Evolutionary conservation across 2,797 vertebrate species (phyloP).

Genomic region (Arctocebus calabarensis): DNA sequence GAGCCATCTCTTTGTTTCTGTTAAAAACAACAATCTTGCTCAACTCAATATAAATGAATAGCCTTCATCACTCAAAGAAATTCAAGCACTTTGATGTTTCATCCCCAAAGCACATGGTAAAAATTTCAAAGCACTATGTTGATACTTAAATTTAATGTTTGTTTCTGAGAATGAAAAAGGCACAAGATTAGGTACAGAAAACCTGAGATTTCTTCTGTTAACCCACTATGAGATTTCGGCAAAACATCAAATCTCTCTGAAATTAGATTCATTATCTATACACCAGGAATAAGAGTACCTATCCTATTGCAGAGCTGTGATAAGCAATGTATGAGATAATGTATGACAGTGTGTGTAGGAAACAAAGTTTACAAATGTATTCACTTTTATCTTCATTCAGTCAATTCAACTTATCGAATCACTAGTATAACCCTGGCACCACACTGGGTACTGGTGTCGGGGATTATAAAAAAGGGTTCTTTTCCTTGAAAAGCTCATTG

Average conservation of each 20-base stretch:
- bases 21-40: neutral
- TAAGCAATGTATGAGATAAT: neutral
- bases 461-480: neutral
- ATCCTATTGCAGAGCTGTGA: neutral
- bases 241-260: slow-evolving; percentile 3
- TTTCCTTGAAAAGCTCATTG: neutral
- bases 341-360: neutral
- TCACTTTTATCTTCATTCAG: neutral
- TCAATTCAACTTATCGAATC: neutral
- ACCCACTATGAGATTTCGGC: neutral
- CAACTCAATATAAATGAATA: neutral
- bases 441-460: neutral
- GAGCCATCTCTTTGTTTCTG: neutral
- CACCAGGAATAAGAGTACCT: slow-evolving; percentile 18
- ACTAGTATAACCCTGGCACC: neutral
- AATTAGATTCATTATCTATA: neutral
- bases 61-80: neutral
- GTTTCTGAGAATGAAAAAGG: neutral
- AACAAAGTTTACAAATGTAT: slow-evolving; percentile 26
- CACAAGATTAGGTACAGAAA: neutral
- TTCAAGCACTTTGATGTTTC: neutral
- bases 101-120: neutral
- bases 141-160: neutral
- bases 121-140: neutral
- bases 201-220: neutral